Evolutionary conservation across 2,113 vertebrate species (phyloP).

Genomic region (Macroglossus sobrinus): DNA sequence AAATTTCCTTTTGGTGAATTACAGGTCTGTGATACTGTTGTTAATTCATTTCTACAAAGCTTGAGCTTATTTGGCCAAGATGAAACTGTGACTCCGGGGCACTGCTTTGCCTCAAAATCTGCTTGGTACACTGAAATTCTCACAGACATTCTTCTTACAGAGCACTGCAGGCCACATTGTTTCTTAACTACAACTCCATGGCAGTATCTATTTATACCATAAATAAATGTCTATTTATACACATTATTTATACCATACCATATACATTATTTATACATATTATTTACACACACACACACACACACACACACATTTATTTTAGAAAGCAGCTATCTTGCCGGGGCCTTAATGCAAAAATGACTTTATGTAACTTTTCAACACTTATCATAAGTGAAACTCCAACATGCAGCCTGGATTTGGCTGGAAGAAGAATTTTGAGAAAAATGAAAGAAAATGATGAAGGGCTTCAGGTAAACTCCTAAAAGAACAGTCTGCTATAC

Average conservation of each 20-base stretch:
- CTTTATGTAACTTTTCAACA: conserved; percentile 27
- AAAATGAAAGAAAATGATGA: conserved; percentile 29
- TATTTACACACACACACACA: too few species aligned
- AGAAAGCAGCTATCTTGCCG: not conserved
- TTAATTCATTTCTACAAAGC: conserved; percentile 16
- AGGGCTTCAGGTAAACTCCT: not conserved
- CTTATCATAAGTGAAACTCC: not conserved
- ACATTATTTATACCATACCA: not conserved
- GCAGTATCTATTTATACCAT: not conserved
- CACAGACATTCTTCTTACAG: not conserved
- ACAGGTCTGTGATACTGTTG: not conserved
- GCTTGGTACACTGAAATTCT: conserved; percentile 1
- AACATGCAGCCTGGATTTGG: not conserved
- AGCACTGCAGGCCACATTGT: not conserved
- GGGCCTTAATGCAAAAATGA: conserved; percentile 4
- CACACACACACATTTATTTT: not conserved
- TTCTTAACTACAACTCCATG: conserved; percentile 3
- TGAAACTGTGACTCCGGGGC: not conserved
- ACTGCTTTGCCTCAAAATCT: not conserved
- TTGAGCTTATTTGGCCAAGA: not conserved
- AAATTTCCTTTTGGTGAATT: not conserved
- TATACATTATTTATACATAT: not conserved
- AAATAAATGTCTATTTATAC: not conserved
- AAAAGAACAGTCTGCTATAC: not conserved
- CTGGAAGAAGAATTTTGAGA: conserved; percentile 43